Evolutionary conservation across 2,797 vertebrate genomes (phyloP), one percentile per base, ranked within the genome.

Genomic region (Phoxinus dragarum): DNA sequence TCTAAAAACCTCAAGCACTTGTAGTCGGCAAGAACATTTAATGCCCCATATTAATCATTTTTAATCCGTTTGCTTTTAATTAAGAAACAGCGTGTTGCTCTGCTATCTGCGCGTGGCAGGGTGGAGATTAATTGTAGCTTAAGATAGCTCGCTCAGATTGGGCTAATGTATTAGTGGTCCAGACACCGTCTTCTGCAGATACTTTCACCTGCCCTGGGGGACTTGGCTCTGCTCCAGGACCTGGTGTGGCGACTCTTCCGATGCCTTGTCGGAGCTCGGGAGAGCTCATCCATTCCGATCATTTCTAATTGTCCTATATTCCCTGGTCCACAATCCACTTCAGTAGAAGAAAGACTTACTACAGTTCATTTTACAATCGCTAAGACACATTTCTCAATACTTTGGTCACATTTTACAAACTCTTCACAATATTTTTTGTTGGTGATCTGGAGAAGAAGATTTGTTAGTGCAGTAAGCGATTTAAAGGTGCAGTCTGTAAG

Each of bases 31-130:
- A 97, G 98, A 98, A 98, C 99, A 98, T 99, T 98, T 99, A 99
- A 99, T 99, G 97, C 97, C 96, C 96, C 98, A 17, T 99, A 99
- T 99, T 99, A 99, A 99, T 99, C 98, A 99, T 99, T 99, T 99
- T 99, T 99, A 99, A 99, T 99, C 98, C 97, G 95, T 98, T 98
- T 99, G 98, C 97, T 99, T 99, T 99, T 99, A 99, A 99, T 99
- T 99, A 99, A 98, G 98, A 98, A 99, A 98, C 98, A 99, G 98
- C 98, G 98, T 98, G 98, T 98, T 98, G 98, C 97, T 97, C 97
- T 97, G 96, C 98, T 99, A 99, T 99, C 98, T 98, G 98, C 96
- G 96, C 95, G 97, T 99, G 97, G 98, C 98, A 99, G 98, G 96
- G 96, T 97, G 96, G 97, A 99, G 98, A 99, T 99, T 99, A 99